Percentiles rank a stretch among this genome's conserved stretches.
Evolutionary conservation across 2,113 vertebrate genomes (phyloP).

Genomic region (Camelus bactrianus): DNA sequence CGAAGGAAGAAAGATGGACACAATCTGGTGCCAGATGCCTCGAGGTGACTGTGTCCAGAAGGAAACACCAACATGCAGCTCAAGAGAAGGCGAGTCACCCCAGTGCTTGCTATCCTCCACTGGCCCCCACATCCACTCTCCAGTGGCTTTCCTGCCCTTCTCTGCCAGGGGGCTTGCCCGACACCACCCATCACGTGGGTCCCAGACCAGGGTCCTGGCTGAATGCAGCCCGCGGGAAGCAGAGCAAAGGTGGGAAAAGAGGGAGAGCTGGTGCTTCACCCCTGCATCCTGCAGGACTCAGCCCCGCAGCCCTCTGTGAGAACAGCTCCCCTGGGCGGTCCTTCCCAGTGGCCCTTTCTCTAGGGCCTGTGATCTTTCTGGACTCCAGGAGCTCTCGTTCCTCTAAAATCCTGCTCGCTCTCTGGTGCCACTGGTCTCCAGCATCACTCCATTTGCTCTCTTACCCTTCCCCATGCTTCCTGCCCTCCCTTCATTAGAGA

Average conservation of each 20-base stretch:
- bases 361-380: not conserved
- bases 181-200: not conserved
- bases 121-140: accelerated
- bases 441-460: not conserved
- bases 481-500: not conserved
- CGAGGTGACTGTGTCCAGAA: not conserved
- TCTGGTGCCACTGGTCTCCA: accelerated
- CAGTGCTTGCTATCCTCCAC: accelerated
- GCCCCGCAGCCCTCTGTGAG: accelerated
- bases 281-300: not conserved
- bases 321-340: accelerated
- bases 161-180: not conserved
- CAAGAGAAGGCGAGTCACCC: accelerated
- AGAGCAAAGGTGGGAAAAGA: accelerated
- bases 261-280: accelerated
- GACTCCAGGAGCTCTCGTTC: accelerated
- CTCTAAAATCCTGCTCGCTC: no score
- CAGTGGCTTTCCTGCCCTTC: not conserved
- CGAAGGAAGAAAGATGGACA: not conserved
- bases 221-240: not conserved
- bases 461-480: accelerated
- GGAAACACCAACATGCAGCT: not conserved
- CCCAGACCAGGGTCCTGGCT: accelerated
- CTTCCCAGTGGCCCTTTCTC: not conserved
- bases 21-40: not conserved